Conservation (phyloP, 2,797 vertebrate species). For the Calcarius lapponicus region DNA sequence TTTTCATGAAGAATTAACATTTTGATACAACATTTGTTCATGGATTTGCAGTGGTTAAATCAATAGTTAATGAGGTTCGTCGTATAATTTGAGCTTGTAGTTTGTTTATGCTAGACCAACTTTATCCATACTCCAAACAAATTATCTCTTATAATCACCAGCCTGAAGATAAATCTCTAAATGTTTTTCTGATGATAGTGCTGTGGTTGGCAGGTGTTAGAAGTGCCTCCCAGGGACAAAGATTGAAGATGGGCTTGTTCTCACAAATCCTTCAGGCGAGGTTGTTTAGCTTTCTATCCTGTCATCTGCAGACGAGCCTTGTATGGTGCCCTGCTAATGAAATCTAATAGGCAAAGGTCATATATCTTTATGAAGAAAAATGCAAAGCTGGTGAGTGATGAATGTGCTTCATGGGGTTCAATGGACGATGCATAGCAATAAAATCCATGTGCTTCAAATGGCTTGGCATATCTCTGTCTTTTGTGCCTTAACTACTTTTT, state of each 20-base stretch:
- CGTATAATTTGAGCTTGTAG: slow-evolving; percentile 91
- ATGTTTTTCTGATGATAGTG: slow-evolving; percentile 99
- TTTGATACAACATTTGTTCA: slow-evolving; percentile 59
- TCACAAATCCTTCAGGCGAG: slow-evolving; percentile 84
- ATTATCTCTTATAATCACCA: slow-evolving; percentile 99
- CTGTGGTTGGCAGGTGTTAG: slow-evolving; percentile 98
- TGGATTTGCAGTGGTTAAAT: slow-evolving; percentile 80
- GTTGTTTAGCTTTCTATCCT: slow-evolving; percentile 82
- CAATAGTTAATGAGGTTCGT: slow-evolving; percentile 89
- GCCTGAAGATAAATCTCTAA: slow-evolving; percentile 98
- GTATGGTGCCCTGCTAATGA: slow-evolving; percentile 85
- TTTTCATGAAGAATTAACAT: slow-evolving; percentile 48
- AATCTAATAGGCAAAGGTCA: slow-evolving; percentile 86
- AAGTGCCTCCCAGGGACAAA: slow-evolving; percentile 98
- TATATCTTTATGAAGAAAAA: slow-evolving; percentile 85
- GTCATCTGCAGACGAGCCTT: slow-evolving; percentile 81
- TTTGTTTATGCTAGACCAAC: slow-evolving; percentile 99
- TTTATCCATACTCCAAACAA: slow-evolving; percentile 99
- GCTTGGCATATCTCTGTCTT: slow-evolving; percentile 49
- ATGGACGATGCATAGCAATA: slow-evolving; percentile 72
- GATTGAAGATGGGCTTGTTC: slow-evolving; percentile 93
- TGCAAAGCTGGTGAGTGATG: slow-evolving; percentile 79
- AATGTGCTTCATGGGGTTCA: slow-evolving; percentile 77
- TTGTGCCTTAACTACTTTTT: slow-evolving; percentile 48
- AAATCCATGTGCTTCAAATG: slow-evolving; percentile 69